Evolutionary conservation across 2,113 vertebrate species (phyloP).

Genomic region (Perognathus longimembris): DNA sequence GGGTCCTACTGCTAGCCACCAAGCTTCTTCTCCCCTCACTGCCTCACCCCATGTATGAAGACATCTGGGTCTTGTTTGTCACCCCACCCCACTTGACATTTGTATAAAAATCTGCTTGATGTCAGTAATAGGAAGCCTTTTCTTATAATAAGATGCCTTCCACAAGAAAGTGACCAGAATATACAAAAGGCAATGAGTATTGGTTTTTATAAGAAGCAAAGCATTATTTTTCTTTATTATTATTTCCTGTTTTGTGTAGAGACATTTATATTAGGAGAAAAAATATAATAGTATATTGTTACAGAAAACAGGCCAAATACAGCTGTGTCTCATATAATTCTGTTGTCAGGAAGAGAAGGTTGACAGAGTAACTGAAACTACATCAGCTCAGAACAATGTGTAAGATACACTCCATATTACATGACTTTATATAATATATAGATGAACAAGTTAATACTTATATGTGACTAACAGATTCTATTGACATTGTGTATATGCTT

Average conservation of each 20-base stretch:
- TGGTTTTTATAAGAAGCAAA: conserved; percentile 55
- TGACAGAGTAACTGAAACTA: conserved; percentile 43
- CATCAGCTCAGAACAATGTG: conserved; percentile 27
- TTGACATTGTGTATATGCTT: conserved; percentile 71
- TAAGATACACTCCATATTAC: conserved; percentile 46
- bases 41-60: neutral
- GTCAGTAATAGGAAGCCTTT: conserved; percentile 54
- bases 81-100: neutral
- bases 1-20: neutral
- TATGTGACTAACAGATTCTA: conserved; percentile 65
- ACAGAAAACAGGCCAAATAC: conserved; percentile 65
- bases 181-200: conserved; percentile 31
- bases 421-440: conserved; percentile 48
- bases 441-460: conserved; percentile 69
- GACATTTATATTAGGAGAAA: conserved; percentile 53
- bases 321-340: conserved; percentile 61
- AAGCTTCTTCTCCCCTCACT: neutral
- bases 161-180: conserved; percentile 42
- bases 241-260: conserved; percentile 53
- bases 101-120: neutral
- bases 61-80: neutral
- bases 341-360: conserved; percentile 66
- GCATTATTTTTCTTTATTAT: conserved; percentile 20
- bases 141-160: conserved; percentile 38
- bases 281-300: conserved; percentile 61